Conservation (phyloP, 2,113 vertebrate genomes). For the Sinosuthora webbiana region DNA sequence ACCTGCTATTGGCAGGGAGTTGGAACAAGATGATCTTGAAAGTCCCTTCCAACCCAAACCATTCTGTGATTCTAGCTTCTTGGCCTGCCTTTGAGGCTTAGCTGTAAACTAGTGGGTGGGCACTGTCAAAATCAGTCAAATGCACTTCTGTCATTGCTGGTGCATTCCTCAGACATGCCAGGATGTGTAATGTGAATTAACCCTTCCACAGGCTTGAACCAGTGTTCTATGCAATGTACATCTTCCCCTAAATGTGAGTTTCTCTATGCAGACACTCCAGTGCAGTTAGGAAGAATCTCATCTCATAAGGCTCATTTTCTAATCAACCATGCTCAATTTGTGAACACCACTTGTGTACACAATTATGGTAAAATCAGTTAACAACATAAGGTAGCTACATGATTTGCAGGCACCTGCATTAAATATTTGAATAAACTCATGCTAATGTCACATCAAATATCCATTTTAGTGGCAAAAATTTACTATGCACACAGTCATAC, state of each 20-base stretch:
- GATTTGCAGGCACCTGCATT: slow-evolving; percentile 25
- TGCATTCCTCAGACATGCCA: not conserved
- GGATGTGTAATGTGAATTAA: not conserved
- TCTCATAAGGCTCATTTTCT: slow-evolving; percentile 33
- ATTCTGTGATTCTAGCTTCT: not conserved
- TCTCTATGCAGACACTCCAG: not conserved
- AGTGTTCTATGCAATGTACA: not conserved
- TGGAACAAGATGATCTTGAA: not conserved
- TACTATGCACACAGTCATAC: not conserved
- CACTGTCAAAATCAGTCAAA: not conserved
- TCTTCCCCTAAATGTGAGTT: not conserved
- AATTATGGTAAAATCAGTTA: slow-evolving; percentile 12
- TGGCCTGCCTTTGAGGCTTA: not conserved
- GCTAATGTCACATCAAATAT: not conserved
- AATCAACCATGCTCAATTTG: slow-evolving; percentile 15
- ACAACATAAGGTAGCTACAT: not conserved
- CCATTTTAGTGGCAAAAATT: slow-evolving; percentile 1
- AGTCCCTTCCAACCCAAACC: not conserved
- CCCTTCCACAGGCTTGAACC: not conserved
- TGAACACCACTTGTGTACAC: slow-evolving; percentile 33
- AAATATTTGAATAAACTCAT: slow-evolving; percentile 23
- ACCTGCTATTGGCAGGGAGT: not conserved
- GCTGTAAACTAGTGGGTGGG: not conserved
- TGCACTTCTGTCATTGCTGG: not conserved
- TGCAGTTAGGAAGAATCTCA: not conserved